phyloP scores from a whole-genome alignment of 2,797 vertebrate species.

The Falco columbarius region DNA sequence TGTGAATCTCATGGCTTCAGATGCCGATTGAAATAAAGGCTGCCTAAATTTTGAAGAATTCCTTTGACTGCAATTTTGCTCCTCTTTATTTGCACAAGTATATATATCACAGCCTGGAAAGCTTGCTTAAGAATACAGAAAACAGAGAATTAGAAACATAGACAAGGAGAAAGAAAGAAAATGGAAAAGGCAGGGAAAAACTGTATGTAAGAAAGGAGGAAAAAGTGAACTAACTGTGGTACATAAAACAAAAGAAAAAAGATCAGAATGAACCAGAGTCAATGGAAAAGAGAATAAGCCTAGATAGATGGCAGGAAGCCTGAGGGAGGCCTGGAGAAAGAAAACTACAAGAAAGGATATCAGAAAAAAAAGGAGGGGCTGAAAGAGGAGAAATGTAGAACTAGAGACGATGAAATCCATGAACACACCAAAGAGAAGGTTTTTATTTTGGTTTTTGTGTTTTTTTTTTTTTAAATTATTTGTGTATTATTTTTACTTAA shows the following conservation, averaged over 20 bases:
- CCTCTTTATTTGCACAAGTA: neutral
- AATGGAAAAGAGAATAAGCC: slow-evolving; percentile 20
- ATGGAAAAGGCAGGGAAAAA: neutral
- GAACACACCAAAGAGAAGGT: neutral
- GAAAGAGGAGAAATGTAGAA: neutral
- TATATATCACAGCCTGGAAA: neutral
- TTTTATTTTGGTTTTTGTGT: neutral
- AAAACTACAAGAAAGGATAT: slow-evolving; percentile 35
- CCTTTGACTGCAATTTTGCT: neutral
- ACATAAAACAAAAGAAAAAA: slow-evolving; percentile 15
- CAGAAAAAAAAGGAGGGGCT: neutral
- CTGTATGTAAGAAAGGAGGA: neutral
- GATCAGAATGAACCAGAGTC: slow-evolving; percentile 43
- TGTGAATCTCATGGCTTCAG: neutral
- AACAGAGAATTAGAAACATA: neutral
- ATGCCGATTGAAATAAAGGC: neutral
- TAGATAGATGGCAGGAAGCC: slow-evolving; percentile 28
- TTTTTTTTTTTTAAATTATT: neutral
- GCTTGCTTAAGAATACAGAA: neutral
- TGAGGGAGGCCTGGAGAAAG: slow-evolving; percentile 58
- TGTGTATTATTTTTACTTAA: neutral
- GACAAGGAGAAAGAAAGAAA: neutral
- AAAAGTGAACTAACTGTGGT: neutral
- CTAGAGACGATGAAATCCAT: neutral
- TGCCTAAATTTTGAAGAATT: neutral